phyloP scores from a whole-genome alignment of 1,140 invertebrate genomes.

The Drosophila ogumai region DNA sequence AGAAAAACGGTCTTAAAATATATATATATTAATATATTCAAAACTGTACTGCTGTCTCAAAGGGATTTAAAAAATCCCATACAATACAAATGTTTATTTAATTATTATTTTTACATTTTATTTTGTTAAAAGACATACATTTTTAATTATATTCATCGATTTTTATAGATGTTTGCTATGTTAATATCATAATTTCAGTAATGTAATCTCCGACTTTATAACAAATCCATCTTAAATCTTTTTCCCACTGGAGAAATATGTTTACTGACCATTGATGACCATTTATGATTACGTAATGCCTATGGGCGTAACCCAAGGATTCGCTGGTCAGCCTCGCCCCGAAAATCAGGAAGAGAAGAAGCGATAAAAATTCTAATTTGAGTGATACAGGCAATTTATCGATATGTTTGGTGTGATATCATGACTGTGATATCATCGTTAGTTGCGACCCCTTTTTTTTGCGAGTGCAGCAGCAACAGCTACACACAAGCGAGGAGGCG shows the following conservation, averaged over 20 bases:
- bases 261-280: conserved; percentile 1
- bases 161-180: too few species aligned
- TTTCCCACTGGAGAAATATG: neutral
- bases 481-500: conserved; percentile 7
- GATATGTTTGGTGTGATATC: conserved; percentile 12
- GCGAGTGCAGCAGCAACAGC: conserved; percentile 16
- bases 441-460: neutral
- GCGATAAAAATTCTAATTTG: conserved; percentile 7
- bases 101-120: too few species aligned
- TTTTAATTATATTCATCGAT: too few species aligned
- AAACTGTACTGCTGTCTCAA: too few species aligned
- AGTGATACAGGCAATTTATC: conserved; percentile 10
- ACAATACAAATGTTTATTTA: too few species aligned
- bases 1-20: too few species aligned
- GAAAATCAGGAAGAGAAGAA: conserved; percentile 7
- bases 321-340: conserved; percentile 4
- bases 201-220: neutral
- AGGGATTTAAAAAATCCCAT: too few species aligned
- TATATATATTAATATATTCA: too few species aligned
- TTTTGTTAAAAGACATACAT: too few species aligned
- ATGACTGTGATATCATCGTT: conserved; percentile 8
- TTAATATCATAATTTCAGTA: too few species aligned
- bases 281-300: conserved; percentile 4
- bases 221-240: neutral
- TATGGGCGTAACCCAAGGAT: conserved; percentile 7